A percentile compares a stretch with the other conserved stretches of the same genome.
phyloP scores from a whole-genome alignment of 2,113 vertebrate genomes.

The Atlantisia rogersi region DNA sequence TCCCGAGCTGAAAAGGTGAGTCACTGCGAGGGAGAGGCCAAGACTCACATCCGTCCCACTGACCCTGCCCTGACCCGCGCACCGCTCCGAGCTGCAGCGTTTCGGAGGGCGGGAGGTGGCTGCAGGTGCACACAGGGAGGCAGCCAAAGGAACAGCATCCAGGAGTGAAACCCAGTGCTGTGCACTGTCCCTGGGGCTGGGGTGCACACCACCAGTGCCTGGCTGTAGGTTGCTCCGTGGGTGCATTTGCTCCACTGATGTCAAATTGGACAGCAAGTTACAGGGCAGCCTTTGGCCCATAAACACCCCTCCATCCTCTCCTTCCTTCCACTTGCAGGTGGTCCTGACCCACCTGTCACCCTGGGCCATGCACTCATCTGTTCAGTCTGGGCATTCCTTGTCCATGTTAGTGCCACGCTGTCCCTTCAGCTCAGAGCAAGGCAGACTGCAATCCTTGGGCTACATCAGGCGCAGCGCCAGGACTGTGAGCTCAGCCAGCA shows the following conservation, averaged over 20 bases:
- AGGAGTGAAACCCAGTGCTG: neutral
- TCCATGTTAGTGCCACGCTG: neutral
- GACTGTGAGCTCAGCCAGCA: neutral
- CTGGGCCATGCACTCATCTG: neutral
- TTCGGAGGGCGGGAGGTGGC: neutral
- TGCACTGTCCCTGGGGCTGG: neutral
- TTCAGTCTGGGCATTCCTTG: neutral
- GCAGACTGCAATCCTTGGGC: neutral
- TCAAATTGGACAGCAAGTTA: neutral
- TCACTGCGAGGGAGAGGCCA: conserved; percentile 57
- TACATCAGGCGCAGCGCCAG: neutral
- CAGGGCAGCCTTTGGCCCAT: neutral
- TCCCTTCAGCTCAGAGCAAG: neutral
- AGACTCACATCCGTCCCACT: conserved; percentile 53
- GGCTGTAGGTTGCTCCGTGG: fast-evolving
- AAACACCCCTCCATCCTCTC: neutral
- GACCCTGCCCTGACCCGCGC: conserved; percentile 45
- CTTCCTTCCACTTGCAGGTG: neutral
- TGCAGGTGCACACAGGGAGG: neutral
- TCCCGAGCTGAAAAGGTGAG: conserved; percentile 60
- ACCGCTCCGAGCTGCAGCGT: neutral
- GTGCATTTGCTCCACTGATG: neutral
- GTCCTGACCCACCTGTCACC: neutral
- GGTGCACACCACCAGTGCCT: neutral
- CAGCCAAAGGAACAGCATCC: neutral